Evolutionary conservation across 2,797 vertebrate species (phyloP).

Genomic region (Acanthornis magna): DNA sequence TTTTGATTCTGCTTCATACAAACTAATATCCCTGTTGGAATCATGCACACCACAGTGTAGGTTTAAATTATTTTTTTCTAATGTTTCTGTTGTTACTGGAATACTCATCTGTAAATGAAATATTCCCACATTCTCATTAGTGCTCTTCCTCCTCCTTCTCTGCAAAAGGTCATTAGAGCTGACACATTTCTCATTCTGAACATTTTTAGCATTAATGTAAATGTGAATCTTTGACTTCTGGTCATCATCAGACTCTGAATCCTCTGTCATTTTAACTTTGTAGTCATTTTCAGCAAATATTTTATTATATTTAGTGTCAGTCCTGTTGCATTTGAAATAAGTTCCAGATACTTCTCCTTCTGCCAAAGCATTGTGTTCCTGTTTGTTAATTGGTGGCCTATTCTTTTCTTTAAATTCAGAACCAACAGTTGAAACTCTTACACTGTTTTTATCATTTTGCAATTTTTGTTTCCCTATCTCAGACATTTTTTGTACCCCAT

Average conservation of each 20-base stretch:
- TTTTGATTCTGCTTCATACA: not conserved
- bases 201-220: not conserved
- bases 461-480: slow-evolving; percentile 18
- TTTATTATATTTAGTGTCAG: not conserved
- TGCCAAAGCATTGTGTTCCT: not conserved
- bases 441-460: not conserved
- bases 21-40: not conserved
- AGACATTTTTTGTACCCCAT: not conserved
- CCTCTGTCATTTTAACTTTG: not conserved
- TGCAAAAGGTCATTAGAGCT: not conserved
- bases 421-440: not conserved
- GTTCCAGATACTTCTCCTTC: not conserved
- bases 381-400: not conserved
- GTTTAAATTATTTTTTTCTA: not conserved
- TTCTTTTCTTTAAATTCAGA: not conserved
- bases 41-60: not conserved
- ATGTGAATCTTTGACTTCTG: not conserved
- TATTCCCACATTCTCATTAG: not conserved
- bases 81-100: not conserved
- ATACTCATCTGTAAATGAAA: not conserved
- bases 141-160: not conserved
- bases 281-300: not conserved
- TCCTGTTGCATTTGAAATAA: not conserved
- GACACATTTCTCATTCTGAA: not conserved
- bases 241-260: slow-evolving; percentile 3